These are phyloP conservation scores for Anthopleura sola DNA, from an alignment of 64 coral and sea anemone genomes.

Conservation along the genomic window DNA sequence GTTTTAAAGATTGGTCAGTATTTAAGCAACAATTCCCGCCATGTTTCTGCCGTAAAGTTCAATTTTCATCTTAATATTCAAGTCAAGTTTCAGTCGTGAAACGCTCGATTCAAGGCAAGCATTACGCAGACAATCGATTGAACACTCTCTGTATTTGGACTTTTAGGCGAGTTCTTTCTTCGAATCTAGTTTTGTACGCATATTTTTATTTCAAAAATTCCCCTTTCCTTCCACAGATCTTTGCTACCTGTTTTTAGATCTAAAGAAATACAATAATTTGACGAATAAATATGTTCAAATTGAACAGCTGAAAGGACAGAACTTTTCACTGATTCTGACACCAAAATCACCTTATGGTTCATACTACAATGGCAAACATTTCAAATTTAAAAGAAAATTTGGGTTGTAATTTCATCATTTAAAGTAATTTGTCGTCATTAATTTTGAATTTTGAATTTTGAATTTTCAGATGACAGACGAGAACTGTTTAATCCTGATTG, in stretches of 20 bases:
- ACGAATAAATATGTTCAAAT: neutral
- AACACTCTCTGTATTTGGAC: no score
- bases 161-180: no score
- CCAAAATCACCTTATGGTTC: neutral
- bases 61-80: no score
- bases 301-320: neutral
- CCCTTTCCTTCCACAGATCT: no score
- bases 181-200: neutral
- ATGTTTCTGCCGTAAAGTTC: no score
- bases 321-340: neutral
- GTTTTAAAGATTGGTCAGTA: no score
- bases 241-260: neutral
- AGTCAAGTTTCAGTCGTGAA: no score
- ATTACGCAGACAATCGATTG: no score
- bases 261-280: neutral
- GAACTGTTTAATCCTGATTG: slow-evolving; percentile 95
- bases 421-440: neutral
- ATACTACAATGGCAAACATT: no score
- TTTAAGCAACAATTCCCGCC: no score
- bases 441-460: neutral
- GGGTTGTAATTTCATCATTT: neutral
- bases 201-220: neutral
- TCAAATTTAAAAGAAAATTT: neutral
- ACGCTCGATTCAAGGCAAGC: no score
- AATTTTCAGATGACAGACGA: slow-evolving; percentile 62